Percentiles rank a stretch among this genome's conserved stretches.
These are phyloP conservation scores for Pseudolaguvia tuberculata DNA, from an alignment of 2,113 vertebrate genomes.

Conservation along the genomic window DNA sequence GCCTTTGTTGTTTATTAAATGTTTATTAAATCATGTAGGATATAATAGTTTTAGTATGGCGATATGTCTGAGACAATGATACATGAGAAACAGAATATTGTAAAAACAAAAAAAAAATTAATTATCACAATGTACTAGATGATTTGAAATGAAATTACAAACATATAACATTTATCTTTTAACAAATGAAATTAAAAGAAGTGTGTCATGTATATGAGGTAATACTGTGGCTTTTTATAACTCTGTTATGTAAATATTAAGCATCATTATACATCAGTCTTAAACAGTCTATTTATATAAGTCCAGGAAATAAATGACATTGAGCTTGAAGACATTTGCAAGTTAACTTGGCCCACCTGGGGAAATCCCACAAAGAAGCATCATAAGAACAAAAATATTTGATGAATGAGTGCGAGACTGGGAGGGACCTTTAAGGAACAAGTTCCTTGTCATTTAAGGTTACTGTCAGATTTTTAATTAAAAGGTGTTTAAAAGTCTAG, in stretches of 20 bases:
- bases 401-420: not conserved
- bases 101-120: not conserved
- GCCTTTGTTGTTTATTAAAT: too few species aligned
- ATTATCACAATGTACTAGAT: not conserved
- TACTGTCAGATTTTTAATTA: not conserved
- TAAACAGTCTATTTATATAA: not conserved
- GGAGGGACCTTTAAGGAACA: constrained; percentile 35
- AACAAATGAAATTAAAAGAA: not conserved
- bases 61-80: not conserved
- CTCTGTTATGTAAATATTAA: not conserved
- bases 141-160: not conserved
- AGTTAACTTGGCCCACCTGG: constrained; percentile 17
- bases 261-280: not conserved
- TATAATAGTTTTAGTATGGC: not conserved
- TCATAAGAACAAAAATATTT: constrained; percentile 13
- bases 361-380: constrained; percentile 27
- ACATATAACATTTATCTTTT: not conserved
- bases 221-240: not conserved
- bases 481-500: not conserved
- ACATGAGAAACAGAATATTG: not conserved
- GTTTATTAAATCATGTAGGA: not conserved
- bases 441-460: constrained; percentile 4
- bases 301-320: constrained; percentile 31
- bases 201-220: not conserved
- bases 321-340: constrained; percentile 15